Base-by-base conservation (phyloP, 2,888 invertebrate genomes). In the Parascotia fuliginaria region DNA sequence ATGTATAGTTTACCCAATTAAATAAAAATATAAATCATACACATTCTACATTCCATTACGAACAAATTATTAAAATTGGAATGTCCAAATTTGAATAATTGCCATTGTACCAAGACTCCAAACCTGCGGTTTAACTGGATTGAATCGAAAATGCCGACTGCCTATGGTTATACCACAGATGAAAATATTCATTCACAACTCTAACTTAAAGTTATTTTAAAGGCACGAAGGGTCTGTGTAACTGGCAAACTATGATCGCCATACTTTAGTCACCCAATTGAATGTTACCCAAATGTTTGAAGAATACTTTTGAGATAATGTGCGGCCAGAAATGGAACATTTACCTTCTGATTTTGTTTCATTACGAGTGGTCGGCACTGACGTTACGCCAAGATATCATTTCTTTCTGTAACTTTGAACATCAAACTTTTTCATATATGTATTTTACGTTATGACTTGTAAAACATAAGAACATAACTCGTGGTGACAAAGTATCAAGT, bases 71-170 rank as follows among this genome's bases (percentile, higher is more conserved):
- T 34, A 12, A 42, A 47, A 15, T 48, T 31, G 38, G 37, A 48
- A 42, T 48, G 41, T 41, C 38, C 42, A 32, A 48, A 42, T 48
- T 48, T 42, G 42, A 48, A 48, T 48, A 48, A 48, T 48, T 42
- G 38, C 33, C 32, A 32, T 22, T 28, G 27, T 6, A 32, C 22
- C 24, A 9, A 11, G 24, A 32, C 48, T 37, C 11, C 14, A 11
- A 37, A 22, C 28, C 22, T 38, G 42, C 27, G 32, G 27, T 37
- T 40, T 33, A 42, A 38, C 32, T 32, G 42, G 38, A 48, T 37
- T 36, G 32, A 38, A 40, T 45, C 24, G 32, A 12, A 12, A 40
- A 46, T 40, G 11, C 3, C 27, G 39, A 11, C 40, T 34, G 37
- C 27, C 22, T 34, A 34, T 9, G 14, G 28, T 6, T 33, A 22